Conservation (phyloP, 2,888 invertebrate species). For the Epirrhoe alternata region DNA sequence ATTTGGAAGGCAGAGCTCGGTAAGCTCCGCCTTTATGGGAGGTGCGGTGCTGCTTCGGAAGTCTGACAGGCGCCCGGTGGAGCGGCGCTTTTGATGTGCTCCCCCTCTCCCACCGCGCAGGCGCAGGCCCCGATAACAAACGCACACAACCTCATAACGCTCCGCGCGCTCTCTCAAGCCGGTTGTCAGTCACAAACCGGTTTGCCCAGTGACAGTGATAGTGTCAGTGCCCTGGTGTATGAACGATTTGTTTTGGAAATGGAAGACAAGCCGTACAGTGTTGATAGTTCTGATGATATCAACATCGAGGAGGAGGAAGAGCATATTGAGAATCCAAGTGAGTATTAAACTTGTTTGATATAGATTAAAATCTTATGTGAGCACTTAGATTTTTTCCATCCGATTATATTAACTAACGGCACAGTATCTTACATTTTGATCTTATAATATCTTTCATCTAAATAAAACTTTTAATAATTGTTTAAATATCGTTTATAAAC, state of each 20-base stretch:
- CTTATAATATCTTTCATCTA: no score
- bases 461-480: no score
- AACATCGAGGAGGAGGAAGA: constrained; percentile 81
- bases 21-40: constrained; percentile 80
- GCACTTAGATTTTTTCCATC: neutral
- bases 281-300: constrained; percentile 82
- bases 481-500: no score
- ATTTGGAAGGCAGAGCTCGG: constrained; percentile 78
- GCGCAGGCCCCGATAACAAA: constrained; percentile 73
- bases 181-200: constrained; percentile 81
- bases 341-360: constrained; percentile 46
- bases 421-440: no score
- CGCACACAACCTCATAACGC: constrained; percentile 82
- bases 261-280: constrained; percentile 83
- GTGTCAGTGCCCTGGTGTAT: constrained; percentile 75
- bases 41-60: constrained; percentile 80
- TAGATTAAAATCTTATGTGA: constrained; percentile 4
- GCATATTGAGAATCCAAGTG: constrained; percentile 76
- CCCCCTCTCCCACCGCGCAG: constrained; percentile 63
- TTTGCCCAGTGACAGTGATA: constrained; percentile 75
- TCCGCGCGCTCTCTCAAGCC: constrained; percentile 81
- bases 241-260: constrained; percentile 73
- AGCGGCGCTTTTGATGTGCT: constrained; percentile 79
- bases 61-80: constrained; percentile 76
- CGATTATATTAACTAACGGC: neutral